phyloP scores from a whole-genome alignment of 2,888 invertebrate species.

The Nephrotoma flavescens region DNA sequence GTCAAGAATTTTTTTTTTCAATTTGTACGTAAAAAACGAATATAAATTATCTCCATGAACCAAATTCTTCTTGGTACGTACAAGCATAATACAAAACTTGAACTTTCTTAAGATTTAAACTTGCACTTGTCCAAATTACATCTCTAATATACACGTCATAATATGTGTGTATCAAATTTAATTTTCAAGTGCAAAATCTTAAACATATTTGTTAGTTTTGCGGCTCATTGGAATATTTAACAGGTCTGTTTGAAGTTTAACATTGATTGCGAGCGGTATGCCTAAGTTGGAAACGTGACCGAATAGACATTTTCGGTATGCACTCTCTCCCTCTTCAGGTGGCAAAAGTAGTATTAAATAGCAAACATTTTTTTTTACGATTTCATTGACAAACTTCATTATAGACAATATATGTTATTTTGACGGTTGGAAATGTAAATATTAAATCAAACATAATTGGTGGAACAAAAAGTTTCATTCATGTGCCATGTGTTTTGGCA shows the following conservation, averaged over 20 bases:
- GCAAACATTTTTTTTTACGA: background rate
- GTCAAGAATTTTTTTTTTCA: background rate
- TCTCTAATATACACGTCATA: background rate
- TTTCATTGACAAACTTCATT: background rate
- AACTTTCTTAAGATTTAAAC: background rate
- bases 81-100: background rate
- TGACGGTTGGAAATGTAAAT: background rate
- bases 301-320: background rate
- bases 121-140: background rate
- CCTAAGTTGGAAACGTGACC: background rate
- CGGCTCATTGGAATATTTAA: background rate
- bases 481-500: background rate
- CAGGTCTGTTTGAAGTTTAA: background rate
- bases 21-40: background rate
- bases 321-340: background rate
- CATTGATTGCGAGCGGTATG: background rate
- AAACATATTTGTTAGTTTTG: background rate
- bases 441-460: background rate
- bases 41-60: background rate
- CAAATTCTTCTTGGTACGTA: background rate
- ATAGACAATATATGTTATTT: background rate
- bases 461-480: background rate
- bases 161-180: background rate
- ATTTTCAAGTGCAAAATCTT: background rate
- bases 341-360: no score